Evolutionary conservation across 2,888 invertebrate species (phyloP).

Genomic region (Drosophila mayaguana): DNA sequence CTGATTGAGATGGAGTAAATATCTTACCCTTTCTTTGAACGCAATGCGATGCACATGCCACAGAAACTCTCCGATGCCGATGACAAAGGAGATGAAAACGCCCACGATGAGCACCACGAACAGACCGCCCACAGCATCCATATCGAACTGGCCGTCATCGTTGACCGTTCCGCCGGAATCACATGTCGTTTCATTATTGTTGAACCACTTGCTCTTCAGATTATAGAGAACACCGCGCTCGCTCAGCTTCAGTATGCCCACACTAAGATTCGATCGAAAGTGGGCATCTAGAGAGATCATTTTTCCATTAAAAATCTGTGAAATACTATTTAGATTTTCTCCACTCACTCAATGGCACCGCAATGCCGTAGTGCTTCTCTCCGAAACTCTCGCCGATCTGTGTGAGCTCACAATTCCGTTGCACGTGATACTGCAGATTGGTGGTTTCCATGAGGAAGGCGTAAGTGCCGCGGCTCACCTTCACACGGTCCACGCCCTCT

Average conservation of each 20-base stretch:
- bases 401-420: constrained; percentile 92
- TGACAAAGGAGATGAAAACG: constrained; percentile 88
- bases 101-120: constrained; percentile 94
- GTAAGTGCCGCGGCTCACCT: constrained; percentile 90
- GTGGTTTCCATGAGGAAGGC: constrained; percentile 99
- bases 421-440: constrained; percentile 94
- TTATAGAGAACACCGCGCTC: constrained; percentile 93
- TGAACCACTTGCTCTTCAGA: constrained; percentile 97
- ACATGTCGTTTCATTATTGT: constrained; percentile 86
- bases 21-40: constrained; percentile 89
- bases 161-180: neutral
- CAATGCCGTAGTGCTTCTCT: constrained; percentile 97
- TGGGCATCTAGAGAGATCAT: constrained; percentile 88
- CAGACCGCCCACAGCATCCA: constrained; percentile 91
- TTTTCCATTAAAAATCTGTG: neutral
- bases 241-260: constrained; percentile 95
- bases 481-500: constrained; percentile 93
- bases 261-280: constrained; percentile 92
- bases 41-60: constrained; percentile 92
- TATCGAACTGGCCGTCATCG: constrained; percentile 57
- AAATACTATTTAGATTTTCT: fast-evolving
- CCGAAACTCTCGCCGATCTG: constrained; percentile 93
- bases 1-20: neutral
- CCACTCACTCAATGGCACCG: constrained; percentile 93
- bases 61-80: constrained; percentile 93